Percentiles rank a stretch among this genome's conserved stretches.
Evolutionary conservation across 2,113 vertebrate species (phyloP).

Genomic region (Myanophis thanlyinensis): DNA sequence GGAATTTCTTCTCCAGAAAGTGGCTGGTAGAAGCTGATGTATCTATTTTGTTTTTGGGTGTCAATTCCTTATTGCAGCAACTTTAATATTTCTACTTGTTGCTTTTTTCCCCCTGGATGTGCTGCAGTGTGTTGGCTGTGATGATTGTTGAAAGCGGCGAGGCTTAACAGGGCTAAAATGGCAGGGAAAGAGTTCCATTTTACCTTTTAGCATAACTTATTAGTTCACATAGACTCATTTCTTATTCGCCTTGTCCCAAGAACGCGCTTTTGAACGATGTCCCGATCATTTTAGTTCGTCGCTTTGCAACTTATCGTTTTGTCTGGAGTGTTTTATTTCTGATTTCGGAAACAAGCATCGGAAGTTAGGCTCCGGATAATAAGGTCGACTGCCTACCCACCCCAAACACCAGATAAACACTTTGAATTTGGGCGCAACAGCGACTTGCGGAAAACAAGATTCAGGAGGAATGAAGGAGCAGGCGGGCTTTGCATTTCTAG

Average conservation of each 20-base stretch:
- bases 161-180: neutral
- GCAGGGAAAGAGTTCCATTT: neutral
- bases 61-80: neutral
- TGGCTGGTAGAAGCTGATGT: neutral
- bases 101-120: neutral
- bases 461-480: neutral
- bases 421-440: neutral
- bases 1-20: neutral
- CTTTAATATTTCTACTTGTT: slow-evolving; percentile 7
- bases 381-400: neutral
- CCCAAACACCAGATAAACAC: neutral
- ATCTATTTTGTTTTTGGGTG: neutral
- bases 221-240: neutral
- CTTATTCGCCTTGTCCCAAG: neutral
- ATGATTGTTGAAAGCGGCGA: neutral
- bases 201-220: neutral
- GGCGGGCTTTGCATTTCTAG: neutral
- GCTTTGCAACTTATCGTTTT: neutral
- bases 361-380: neutral
- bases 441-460: neutral
- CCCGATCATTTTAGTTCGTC: neutral
- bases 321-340: neutral
- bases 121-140: neutral
- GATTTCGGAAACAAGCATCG: neutral
- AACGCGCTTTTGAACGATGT: neutral